phyloP scores from a whole-genome alignment of 2,113 vertebrate species.

The Xenus cinereus region DNA sequence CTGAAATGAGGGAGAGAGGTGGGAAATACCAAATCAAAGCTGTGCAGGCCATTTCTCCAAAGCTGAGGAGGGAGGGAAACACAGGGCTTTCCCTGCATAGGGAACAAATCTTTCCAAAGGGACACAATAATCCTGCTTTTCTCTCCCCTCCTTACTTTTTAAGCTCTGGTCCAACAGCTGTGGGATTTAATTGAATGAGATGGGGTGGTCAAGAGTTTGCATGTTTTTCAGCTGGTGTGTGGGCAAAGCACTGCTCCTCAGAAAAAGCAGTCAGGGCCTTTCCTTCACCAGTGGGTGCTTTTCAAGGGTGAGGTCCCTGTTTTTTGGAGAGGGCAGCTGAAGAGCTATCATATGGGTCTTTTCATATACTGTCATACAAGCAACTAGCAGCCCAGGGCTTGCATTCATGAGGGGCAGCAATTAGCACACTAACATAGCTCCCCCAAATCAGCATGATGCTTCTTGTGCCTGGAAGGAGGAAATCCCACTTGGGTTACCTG shows the following conservation, averaged over 20 bases:
- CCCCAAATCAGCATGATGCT: background rate
- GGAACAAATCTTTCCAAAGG: background rate
- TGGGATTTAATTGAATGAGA: background rate
- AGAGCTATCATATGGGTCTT: background rate
- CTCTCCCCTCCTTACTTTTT: background rate
- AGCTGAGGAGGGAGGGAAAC: background rate
- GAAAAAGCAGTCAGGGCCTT: background rate
- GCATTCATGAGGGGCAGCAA: background rate
- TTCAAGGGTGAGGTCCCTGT: background rate
- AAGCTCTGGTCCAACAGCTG: background rate
- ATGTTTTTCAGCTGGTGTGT: background rate
- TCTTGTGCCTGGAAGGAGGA: background rate
- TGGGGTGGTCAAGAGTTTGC: background rate
- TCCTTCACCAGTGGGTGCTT: background rate
- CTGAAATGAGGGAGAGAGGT: background rate
- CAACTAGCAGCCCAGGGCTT: background rate
- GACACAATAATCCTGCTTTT: background rate
- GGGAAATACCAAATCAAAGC: background rate
- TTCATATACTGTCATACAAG: background rate
- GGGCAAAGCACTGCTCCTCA: background rate
- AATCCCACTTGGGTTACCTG: background rate
- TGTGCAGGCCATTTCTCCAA: background rate
- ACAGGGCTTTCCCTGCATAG: background rate
- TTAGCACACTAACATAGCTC: background rate
- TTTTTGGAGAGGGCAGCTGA: background rate